Conservation (phyloP, 2,113 vertebrate genomes). For the Dunckerocampus dactyliophorus region DNA sequence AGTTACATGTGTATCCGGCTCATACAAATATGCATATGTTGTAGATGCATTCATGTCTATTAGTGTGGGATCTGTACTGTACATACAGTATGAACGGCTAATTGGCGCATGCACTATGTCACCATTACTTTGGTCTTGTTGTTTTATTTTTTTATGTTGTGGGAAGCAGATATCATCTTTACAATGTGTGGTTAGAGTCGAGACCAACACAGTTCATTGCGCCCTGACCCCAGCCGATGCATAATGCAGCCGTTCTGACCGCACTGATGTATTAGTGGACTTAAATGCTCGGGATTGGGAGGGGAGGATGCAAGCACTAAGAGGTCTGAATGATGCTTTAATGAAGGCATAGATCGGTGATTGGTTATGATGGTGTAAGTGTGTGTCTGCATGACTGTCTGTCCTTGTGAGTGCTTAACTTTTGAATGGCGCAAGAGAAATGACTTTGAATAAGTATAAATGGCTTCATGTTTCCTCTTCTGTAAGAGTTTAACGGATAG, state of each 20-base stretch:
- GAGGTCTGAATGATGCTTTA: constrained; percentile 56
- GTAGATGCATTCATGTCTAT: background rate
- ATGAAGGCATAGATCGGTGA: constrained; percentile 50
- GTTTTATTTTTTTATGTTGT: constrained; percentile 24
- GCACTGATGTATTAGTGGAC: constrained; percentile 58
- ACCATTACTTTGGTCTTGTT: constrained; percentile 27
- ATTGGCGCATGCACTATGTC: background rate
- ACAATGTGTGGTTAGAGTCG: constrained; percentile 64
- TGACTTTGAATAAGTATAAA: background rate
- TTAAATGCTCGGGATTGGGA: constrained; percentile 50
- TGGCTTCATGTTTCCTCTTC: too few species aligned
- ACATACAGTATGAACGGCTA: background rate
- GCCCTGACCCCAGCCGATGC: constrained; percentile 54
- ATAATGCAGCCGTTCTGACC: constrained; percentile 63
- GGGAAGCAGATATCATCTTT: constrained; percentile 59
- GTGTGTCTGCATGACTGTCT: background rate
- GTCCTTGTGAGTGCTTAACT: background rate
- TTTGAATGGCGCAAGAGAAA: background rate
- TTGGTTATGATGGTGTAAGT: constrained; percentile 19
- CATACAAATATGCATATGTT: background rate
- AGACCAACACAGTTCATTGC: constrained; percentile 59
- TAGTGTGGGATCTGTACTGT: background rate
- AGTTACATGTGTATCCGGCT: background rate
- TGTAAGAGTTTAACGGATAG: too few species aligned
- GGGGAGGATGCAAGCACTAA: constrained; percentile 41